Evolutionary conservation across 1,140 invertebrate species (phyloP).

Genomic region (Drosophila nasuta): DNA sequence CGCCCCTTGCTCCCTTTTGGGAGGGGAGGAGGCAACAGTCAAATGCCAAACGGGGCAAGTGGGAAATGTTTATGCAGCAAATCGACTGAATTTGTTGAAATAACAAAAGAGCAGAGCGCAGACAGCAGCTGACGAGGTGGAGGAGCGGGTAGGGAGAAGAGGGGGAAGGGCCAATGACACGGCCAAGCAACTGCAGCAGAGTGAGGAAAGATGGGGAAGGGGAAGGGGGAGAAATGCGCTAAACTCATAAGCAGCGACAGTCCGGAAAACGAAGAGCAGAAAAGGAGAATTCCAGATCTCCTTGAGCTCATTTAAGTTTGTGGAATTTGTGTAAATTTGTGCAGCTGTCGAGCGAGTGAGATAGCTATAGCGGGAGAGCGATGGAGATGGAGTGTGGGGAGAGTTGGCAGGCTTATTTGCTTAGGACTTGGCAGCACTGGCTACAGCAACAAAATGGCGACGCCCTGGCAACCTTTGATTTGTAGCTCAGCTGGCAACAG

Average conservation of each 20-base stretch:
- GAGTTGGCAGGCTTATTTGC: conserved; percentile 59
- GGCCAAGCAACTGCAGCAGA: conserved; percentile 27
- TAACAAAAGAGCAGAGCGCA: conserved; percentile 54
- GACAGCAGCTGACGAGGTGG: conserved; percentile 7
- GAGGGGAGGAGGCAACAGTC: background rate
- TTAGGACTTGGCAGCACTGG: conserved; percentile 48
- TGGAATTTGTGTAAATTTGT: conserved; percentile 60
- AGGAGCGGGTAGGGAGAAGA: background rate
- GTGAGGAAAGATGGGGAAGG: background rate
- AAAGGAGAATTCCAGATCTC: background rate
- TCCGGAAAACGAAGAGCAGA: background rate
- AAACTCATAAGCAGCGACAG: conserved; percentile 65
- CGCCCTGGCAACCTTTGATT: conserved; percentile 72
- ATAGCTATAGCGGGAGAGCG: background rate
- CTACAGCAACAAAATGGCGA: conserved; percentile 50
- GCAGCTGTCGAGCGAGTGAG: conserved; percentile 50
- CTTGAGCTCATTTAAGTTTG: conserved; percentile 71
- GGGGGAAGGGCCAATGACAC: conserved; percentile 34
- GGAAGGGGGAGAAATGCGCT: conserved; percentile 53
- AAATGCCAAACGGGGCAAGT: conserved; percentile 15
- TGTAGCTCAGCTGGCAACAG: conserved; percentile 20
- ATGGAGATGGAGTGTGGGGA: too few species aligned
- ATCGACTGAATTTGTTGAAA: conserved; percentile 84
- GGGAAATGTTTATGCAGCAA: conserved; percentile 79
- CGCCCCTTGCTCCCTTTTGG: conserved; percentile 1